phyloP scores from a whole-genome alignment of 2,113 vertebrate species.

The Synchiropus splendidus region DNA sequence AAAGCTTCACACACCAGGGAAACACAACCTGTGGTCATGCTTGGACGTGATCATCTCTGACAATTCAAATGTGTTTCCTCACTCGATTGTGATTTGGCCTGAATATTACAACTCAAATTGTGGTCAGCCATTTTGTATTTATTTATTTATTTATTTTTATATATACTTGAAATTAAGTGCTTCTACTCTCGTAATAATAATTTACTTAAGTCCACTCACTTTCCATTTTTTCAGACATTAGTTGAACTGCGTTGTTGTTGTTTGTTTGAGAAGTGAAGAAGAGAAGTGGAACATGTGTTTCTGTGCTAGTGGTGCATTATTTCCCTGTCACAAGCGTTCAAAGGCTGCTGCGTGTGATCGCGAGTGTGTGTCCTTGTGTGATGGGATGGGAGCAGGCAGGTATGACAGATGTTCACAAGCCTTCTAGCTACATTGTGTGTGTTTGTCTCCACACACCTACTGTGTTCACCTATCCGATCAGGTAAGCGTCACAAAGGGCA shows the following conservation, averaged over 20 bases:
- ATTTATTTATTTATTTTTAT: too few species aligned
- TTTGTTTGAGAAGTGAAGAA: conserved; percentile 12
- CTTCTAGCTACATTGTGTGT: conserved; percentile 31
- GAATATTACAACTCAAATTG: too few species aligned
- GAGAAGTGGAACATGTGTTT: conserved; percentile 39
- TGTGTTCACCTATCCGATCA: conserved; percentile 28
- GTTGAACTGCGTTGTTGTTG: background rate
- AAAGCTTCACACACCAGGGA: too few species aligned
- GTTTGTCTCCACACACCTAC: conserved; percentile 18
- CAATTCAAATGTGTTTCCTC: too few species aligned
- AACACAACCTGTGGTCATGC: too few species aligned
- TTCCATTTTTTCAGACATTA: too few species aligned
- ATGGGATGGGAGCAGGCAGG: conserved; percentile 45
- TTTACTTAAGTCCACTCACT: too few species aligned
- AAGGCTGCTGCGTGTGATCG: conserved; percentile 2
- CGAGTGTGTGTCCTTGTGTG: conserved; percentile 19
- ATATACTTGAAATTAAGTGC: too few species aligned
- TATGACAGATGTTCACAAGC: conserved; percentile 46
- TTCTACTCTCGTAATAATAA: too few species aligned
- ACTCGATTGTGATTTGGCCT: too few species aligned
- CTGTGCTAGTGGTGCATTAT: conserved; percentile 23
- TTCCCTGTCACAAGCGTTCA: conserved; percentile 31
- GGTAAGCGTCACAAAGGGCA: conserved; percentile 11
- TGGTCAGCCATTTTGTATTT: too few species aligned
- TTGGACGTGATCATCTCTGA: too few species aligned